These are phyloP conservation scores for Anorthoa munda DNA, from an alignment of 2,888 invertebrate species.

Conservation along the genomic window DNA sequence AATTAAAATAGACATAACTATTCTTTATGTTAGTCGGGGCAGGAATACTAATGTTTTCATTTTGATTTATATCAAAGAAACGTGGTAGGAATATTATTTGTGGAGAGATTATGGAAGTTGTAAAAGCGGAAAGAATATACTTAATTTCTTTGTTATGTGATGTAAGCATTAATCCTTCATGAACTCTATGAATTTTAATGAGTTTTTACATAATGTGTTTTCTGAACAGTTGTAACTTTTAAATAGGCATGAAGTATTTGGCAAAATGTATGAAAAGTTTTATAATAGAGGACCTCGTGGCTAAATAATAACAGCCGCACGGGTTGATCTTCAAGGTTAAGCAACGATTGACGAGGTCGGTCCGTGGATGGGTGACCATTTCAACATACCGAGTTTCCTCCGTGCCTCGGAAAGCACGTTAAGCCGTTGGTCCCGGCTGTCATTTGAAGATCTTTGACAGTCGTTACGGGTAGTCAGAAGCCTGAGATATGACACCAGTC, in stretches of 20 bases:
- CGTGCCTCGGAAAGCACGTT: too few species aligned
- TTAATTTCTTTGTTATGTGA: slow-evolving; percentile 36
- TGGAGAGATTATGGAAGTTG: slow-evolving; percentile 26
- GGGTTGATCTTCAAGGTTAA: too few species aligned
- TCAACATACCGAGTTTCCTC: too few species aligned
- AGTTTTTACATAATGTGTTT: slow-evolving; percentile 7
- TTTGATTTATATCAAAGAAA: slow-evolving; percentile 68
- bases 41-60: slow-evolving; percentile 67
- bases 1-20: slow-evolving; percentile 57
- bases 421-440: too few species aligned
- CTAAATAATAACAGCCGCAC: too few species aligned
- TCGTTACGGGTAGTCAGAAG: too few species aligned
- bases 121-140: slow-evolving; percentile 33
- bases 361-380: too few species aligned
- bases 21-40: slow-evolving; percentile 39
- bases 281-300: too few species aligned
- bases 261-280: neutral
- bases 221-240: neutral
- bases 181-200: slow-evolving; percentile 21
- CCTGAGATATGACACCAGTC: too few species aligned
- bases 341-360: too few species aligned
- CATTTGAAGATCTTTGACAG: too few species aligned
- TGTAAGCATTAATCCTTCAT: slow-evolving; percentile 12
- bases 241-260: neutral
- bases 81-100: slow-evolving; percentile 62